Percentiles rank a stretch among this genome's conserved stretches.
phyloP scores from a whole-genome alignment of 2,113 vertebrate species.

The Campylomormyrus tamandua region DNA sequence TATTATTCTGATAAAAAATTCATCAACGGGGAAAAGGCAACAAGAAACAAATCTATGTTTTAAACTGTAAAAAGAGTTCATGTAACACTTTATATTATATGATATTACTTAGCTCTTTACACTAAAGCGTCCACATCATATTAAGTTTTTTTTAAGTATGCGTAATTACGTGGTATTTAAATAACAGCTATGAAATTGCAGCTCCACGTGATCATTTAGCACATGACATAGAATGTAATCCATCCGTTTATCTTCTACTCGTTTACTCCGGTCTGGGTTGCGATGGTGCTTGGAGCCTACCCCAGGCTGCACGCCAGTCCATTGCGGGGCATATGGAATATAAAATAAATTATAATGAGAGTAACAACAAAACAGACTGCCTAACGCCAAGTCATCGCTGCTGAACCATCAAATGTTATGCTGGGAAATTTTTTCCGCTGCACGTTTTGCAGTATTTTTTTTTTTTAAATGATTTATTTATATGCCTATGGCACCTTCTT shows the following conservation, averaged over 20 bases:
- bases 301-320: not conserved
- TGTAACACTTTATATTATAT: not conserved
- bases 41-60: not conserved
- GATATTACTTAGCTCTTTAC: not conserved
- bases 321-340: not conserved
- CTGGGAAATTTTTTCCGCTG: not conserved
- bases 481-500: not conserved
- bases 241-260: not conserved
- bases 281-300: not conserved
- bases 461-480: not conserved
- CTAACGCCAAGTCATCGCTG: not conserved
- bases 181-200: not conserved
- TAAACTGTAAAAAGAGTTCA: not conserved
- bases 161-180: not conserved
- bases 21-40: not conserved
- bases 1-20: conserved; percentile 9
- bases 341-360: not conserved
- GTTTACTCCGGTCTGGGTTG: not conserved
- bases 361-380: not conserved
- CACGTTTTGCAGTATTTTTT: not conserved
- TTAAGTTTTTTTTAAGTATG: not conserved
- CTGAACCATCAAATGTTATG: not conserved
- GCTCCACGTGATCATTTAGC: not conserved
- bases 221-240: not conserved
- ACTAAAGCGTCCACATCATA: not conserved